Percentiles rank a stretch among this genome's conserved stretches.
Evolutionary conservation across 2,888 invertebrate species (phyloP).

Genomic region (Apodemia zela): DNA sequence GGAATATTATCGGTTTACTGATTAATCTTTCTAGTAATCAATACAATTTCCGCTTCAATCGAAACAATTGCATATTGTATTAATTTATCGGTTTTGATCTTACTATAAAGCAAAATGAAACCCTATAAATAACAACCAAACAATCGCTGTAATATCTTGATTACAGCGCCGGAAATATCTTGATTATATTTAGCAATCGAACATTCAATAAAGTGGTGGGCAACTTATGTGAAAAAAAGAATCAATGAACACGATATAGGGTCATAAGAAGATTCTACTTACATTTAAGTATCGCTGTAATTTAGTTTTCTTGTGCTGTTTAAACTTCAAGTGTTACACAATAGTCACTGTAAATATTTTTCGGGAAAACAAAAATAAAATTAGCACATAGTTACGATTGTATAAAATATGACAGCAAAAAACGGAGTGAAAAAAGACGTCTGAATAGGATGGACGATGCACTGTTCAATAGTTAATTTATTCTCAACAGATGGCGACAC

Average conservation of each 20-base stretch:
- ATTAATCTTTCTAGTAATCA: conserved; percentile 10
- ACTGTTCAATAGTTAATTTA: conserved; percentile 39
- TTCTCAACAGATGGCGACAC: conserved; percentile 58
- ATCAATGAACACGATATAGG: conserved; percentile 36
- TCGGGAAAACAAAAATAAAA: conserved; percentile 45
- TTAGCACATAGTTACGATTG: conserved; percentile 55
- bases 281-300: conserved; percentile 46
- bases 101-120: conserved; percentile 7
- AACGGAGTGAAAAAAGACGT: conserved; percentile 70
- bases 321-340: conserved; percentile 45
- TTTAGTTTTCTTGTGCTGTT: conserved; percentile 39
- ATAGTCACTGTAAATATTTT: conserved; percentile 46
- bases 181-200: conserved; percentile 27
- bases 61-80: conserved; percentile 6
- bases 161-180: conserved; percentile 27
- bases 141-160: conserved; percentile 20
- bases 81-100: not conserved
- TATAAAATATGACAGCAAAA: conserved; percentile 63
- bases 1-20: not conserved
- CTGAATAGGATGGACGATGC: conserved; percentile 49
- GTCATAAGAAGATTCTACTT: conserved; percentile 43
- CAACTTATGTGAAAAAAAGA: conserved; percentile 47
- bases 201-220: conserved; percentile 38
- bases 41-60: conserved; percentile 7
- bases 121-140: conserved; percentile 10